Evolutionary conservation across 2,888 invertebrate genomes (phyloP).

Genomic region (Leptinotarsa haldemani): DNA sequence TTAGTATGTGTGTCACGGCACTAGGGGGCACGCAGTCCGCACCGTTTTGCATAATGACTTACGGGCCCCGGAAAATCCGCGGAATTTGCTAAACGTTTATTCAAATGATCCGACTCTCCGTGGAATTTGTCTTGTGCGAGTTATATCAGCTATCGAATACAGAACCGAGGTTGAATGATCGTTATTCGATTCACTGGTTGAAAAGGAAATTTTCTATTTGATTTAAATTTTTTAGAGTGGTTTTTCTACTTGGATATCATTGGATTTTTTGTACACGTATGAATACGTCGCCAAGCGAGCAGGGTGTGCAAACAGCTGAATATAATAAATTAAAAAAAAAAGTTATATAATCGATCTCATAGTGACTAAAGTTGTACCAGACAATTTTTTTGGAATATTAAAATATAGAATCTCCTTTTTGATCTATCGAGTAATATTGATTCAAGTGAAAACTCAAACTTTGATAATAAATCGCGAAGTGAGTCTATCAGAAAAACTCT

Average conservation of each 20-base stretch:
- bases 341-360: too few relatives aligned
- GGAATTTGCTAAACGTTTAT: conserved; percentile 62
- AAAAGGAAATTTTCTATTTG: neutral
- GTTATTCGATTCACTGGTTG: conserved; percentile 2
- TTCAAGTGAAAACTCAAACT: too few relatives aligned
- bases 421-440: too few relatives aligned
- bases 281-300: too few relatives aligned
- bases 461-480: too few relatives aligned
- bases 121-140: conserved; percentile 33
- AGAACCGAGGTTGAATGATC: neutral
- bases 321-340: too few relatives aligned
- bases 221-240: neutral
- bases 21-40: conserved; percentile 51
- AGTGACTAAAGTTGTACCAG: too few relatives aligned
- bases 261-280: too few relatives aligned
- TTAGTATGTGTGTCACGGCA: conserved; percentile 56
- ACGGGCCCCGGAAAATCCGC: conserved; percentile 58
- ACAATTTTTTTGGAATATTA: too few relatives aligned
- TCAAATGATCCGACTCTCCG: conserved; percentile 51
- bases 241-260: neutral
- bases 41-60: conserved; percentile 58
- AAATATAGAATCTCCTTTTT: too few relatives aligned
- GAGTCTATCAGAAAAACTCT: too few relatives aligned
- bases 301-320: too few relatives aligned
- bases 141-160: conserved; percentile 23